phyloP scores from a whole-genome alignment of 1,140 invertebrate genomes.

The Drosophila lowei region DNA sequence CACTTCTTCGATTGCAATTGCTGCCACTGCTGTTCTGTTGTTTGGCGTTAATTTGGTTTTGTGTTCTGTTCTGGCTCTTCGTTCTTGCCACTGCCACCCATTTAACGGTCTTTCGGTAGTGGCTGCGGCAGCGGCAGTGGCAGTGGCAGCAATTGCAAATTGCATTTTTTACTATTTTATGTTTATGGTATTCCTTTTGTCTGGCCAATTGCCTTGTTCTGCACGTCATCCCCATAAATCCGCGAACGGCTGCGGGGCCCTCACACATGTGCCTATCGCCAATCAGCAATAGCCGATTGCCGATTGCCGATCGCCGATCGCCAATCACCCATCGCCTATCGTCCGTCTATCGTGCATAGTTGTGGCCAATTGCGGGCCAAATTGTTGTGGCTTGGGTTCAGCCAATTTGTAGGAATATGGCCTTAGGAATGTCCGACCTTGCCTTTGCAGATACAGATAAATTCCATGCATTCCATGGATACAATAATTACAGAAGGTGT shows the following conservation, averaged over 20 bases:
- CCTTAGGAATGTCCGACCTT: slow-evolving; percentile 66
- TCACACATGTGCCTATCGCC: slow-evolving; percentile 42
- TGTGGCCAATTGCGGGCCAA: slow-evolving; percentile 64
- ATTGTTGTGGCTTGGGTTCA: slow-evolving; percentile 63
- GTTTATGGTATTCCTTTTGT: slow-evolving; percentile 13
- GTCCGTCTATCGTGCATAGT: slow-evolving; percentile 49
- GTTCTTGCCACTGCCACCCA: slow-evolving; percentile 53
- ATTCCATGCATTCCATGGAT: slow-evolving; percentile 6
- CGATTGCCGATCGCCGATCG: no score
- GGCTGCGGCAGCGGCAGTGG: background rate
- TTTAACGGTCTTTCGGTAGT: slow-evolving; percentile 58
- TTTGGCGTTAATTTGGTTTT: slow-evolving; percentile 78
- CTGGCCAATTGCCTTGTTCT: slow-evolving; percentile 30
- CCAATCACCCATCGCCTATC: slow-evolving; percentile 5
- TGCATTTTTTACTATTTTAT: slow-evolving; percentile 52
- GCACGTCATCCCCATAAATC: slow-evolving; percentile 70
- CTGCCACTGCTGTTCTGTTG: slow-evolving; percentile 31
- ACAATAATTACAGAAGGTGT: slow-evolving; percentile 25
- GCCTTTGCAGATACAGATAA: slow-evolving; percentile 22
- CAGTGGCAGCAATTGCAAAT: slow-evolving; percentile 69
- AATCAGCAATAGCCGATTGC: no score
- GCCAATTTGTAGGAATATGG: slow-evolving; percentile 46
- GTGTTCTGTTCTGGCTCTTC: slow-evolving; percentile 40
- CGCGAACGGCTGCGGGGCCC: slow-evolving; percentile 26
- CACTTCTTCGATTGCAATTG: slow-evolving; percentile 53